A percentile compares a stretch with the other conserved stretches of the same genome.
Conservation (phyloP, 2,797 vertebrate genomes). For the Cynopterus sphinx region DNA sequence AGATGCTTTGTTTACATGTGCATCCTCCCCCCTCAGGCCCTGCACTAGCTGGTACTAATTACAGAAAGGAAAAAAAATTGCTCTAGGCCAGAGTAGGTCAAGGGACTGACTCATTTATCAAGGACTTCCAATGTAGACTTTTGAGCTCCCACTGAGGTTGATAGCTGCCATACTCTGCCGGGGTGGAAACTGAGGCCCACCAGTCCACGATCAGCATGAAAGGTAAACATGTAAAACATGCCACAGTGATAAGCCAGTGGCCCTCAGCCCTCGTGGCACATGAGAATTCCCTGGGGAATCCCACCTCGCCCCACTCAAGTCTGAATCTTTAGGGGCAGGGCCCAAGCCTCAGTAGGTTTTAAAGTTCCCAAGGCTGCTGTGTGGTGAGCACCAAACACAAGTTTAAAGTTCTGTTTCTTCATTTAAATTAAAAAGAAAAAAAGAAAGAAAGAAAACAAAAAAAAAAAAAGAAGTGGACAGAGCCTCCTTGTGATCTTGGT, state of each 20-base stretch:
- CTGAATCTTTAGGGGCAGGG: neutral
- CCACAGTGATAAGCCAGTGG: neutral
- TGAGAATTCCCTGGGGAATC: neutral
- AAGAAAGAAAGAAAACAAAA: neutral
- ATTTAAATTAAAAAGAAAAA: neutral
- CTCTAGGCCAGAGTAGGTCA: too few species aligned
- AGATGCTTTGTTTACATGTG: accelerated
- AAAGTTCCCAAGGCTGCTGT: neutral
- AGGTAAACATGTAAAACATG: neutral
- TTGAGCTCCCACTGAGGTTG: neutral
- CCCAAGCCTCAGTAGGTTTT: neutral
- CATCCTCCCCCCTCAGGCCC: neutral
- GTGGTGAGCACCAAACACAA: neutral
- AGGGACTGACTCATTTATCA: neutral
- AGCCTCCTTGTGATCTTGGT: conserved; percentile 69
- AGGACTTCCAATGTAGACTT: neutral
- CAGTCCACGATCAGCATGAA: accelerated
- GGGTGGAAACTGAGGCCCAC: neutral
- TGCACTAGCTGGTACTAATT: neutral
- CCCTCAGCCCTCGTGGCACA: neutral
- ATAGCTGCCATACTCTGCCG: too few species aligned
- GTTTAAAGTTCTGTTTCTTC: neutral
- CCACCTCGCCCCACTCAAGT: neutral
- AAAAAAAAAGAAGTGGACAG: neutral
- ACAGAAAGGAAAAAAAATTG: neutral